phyloP scores from a whole-genome alignment of 1,140 invertebrate genomes.

The Thaumetopoea pityocampa region DNA sequence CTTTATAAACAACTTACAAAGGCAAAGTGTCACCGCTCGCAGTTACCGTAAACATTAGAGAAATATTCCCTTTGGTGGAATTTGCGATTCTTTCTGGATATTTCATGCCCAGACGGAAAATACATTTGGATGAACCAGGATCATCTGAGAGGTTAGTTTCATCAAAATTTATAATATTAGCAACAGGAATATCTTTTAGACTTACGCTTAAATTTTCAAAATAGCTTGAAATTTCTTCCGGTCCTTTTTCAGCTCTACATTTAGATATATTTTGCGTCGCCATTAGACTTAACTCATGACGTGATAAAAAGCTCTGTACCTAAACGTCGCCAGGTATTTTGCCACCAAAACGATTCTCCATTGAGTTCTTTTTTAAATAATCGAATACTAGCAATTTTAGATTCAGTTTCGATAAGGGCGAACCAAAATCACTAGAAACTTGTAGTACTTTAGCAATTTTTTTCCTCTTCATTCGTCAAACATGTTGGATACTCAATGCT shows the following conservation, averaged over 20 bases:
- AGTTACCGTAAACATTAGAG: conserved; percentile 45
- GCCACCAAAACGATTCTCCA: conserved; percentile 4
- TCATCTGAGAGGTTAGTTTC: conserved; percentile 65
- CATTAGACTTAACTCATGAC: background rate
- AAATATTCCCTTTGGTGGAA: conserved; percentile 24
- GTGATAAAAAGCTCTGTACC: background rate
- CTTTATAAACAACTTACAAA: conserved; percentile 55
- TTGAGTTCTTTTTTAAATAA: conserved; percentile 8
- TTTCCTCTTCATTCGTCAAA: conserved; percentile 11
- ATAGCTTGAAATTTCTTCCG: background rate
- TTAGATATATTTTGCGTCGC: background rate
- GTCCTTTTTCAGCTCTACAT: background rate
- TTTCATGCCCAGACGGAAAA: conserved; percentile 44
- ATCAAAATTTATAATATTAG: conserved; percentile 44
- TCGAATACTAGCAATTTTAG: conserved; percentile 9
- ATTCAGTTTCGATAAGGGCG: conserved; percentile 10
- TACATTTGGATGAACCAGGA: conserved; percentile 39
- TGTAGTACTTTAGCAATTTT: conserved; percentile 6
- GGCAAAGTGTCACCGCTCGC: conserved; percentile 37
- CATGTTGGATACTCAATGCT: conserved; percentile 9
- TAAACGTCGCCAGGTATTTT: conserved; percentile 5
- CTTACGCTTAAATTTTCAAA: no score
- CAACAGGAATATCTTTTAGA: conserved; percentile 1
- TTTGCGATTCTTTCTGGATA: conserved; percentile 50
- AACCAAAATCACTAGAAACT: conserved; percentile 11